Evolutionary conservation across 2,888 invertebrate species (phyloP).

Genomic region (Drymonia ruficornis): DNA sequence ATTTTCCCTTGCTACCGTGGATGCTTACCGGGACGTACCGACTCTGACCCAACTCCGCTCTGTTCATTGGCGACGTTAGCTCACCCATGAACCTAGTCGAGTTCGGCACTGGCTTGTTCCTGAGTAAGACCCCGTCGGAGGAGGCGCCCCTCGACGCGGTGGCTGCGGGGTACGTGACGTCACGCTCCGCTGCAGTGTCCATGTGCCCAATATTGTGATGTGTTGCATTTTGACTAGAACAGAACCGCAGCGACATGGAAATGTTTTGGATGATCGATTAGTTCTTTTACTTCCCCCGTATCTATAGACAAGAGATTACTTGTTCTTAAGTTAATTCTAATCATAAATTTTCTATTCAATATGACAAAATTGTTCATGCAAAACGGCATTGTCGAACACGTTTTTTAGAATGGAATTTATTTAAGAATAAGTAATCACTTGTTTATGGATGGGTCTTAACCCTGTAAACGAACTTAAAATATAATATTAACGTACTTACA

Average conservation of each 20-base stretch:
- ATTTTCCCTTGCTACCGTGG: constrained; percentile 81
- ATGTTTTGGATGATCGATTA: constrained; percentile 5
- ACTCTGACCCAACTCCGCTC: constrained; percentile 47
- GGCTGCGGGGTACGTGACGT: constrained; percentile 86
- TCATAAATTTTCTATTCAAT: no score
- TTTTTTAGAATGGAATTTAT: no score
- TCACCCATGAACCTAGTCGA: constrained; percentile 98
- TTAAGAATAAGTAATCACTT: no score
- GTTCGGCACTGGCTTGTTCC: constrained; percentile 97
- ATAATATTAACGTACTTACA: no score
- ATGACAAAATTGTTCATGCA: no score
- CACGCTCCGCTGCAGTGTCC: constrained; percentile 60
- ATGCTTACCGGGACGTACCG: constrained; percentile 70
- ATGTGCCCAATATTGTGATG: constrained; percentile 69
- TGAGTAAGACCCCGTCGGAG: constrained; percentile 96
- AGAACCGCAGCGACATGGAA: constrained; percentile 46
- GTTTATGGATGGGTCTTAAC: no score
- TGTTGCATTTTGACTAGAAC: constrained; percentile 57
- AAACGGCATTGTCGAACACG: no score
- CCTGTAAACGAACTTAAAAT: no score
- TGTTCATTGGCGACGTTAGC: constrained; percentile 81
- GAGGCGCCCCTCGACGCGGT: constrained; percentile 90
- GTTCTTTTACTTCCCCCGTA: constrained; percentile 20
- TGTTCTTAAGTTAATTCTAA: no score
- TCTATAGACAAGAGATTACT: no score